phyloP scores from a whole-genome alignment of 2,888 invertebrate species.

The Drosophila subsilvestris region DNA sequence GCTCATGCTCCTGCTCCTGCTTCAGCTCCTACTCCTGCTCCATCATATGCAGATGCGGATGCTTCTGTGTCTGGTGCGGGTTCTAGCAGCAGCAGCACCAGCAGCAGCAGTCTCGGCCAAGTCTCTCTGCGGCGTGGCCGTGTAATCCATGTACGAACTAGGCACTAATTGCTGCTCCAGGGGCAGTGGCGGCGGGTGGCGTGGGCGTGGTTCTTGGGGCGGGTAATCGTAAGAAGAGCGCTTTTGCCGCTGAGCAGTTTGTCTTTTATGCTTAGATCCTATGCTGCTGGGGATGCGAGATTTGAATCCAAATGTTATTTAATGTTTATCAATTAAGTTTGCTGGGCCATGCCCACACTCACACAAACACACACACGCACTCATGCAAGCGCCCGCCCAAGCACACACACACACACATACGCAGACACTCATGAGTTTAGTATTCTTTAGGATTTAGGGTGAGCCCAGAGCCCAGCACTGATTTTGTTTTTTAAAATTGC shows the following conservation, averaged over 20 bases:
- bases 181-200: conserved; percentile 18
- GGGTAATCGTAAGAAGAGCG: no score
- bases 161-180: conserved; percentile 61
- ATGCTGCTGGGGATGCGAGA: conserved; percentile 34
- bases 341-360: conserved; percentile 28
- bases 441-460: conserved; percentile 36
- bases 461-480: conserved; percentile 66
- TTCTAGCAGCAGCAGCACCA: conserved; percentile 25
- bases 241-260: conserved; percentile 43
- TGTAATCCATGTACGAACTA: conserved; percentile 67
- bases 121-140: conserved; percentile 52
- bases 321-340: conserved; percentile 71
- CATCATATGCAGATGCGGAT: background rate
- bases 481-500: conserved; percentile 64
- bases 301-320: conserved; percentile 72
- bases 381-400: conserved; percentile 37
- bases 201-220: no score
- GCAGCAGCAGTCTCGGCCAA: conserved; percentile 25
- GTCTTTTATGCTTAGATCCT: conserved; percentile 24
- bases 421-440: conserved; percentile 27
- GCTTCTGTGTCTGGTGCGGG: conserved; percentile 22
- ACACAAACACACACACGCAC: conserved; percentile 4
- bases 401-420: conserved; percentile 11
- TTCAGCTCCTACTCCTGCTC: conserved; percentile 5
- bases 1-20: conserved; percentile 44